Percentiles rank a stretch among this genome's conserved stretches.
Conservation (phyloP, 2,888 invertebrate species). For the Drosophila acutilabella region DNA sequence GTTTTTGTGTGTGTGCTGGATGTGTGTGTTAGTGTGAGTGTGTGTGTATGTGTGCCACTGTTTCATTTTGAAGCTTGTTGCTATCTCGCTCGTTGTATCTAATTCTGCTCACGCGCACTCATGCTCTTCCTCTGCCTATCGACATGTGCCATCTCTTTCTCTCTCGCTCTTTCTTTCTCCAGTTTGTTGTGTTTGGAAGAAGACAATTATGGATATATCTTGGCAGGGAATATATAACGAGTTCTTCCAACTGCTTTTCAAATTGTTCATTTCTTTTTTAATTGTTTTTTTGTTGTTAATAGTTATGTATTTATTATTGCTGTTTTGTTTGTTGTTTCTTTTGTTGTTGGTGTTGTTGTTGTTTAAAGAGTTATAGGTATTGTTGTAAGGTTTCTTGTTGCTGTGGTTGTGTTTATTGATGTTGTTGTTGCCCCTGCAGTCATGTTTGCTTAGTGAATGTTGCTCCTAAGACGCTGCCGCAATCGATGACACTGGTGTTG, state of each 20-base stretch:
- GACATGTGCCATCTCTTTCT: no score
- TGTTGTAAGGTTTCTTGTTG: conserved; percentile 38
- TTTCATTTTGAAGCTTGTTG: conserved; percentile 3
- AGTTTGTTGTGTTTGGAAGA: conserved; percentile 2
- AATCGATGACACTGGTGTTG: conserved; percentile 41
- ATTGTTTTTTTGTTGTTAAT: conserved; percentile 32
- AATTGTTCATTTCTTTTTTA: neutral
- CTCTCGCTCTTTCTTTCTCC: conserved; percentile 1
- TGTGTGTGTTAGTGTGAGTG: neutral
- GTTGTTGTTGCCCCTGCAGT: conserved; percentile 40
- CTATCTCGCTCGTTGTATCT: conserved; percentile 17
- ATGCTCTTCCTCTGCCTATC: neutral
- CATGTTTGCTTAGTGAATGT: conserved; percentile 43
- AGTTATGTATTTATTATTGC: conserved; percentile 34
- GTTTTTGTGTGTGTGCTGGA: conserved; percentile 10
- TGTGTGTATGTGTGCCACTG: conserved; percentile 12
- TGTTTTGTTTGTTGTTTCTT: conserved; percentile 29
- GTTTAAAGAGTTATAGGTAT: conserved; percentile 14
- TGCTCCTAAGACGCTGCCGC: conserved; percentile 63
- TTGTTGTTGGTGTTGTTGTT: conserved; percentile 36
- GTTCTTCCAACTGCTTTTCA: conserved; percentile 7
- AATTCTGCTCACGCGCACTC: conserved; percentile 5
- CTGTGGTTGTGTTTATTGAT: conserved; percentile 30
- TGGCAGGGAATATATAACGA: neutral
- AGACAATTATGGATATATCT: neutral